Evolutionary conservation across 1,140 invertebrate species (phyloP), one percentile per base, ranked within the genome.

Genomic region (Pachyrhynchus sulphureomaculatus): DNA sequence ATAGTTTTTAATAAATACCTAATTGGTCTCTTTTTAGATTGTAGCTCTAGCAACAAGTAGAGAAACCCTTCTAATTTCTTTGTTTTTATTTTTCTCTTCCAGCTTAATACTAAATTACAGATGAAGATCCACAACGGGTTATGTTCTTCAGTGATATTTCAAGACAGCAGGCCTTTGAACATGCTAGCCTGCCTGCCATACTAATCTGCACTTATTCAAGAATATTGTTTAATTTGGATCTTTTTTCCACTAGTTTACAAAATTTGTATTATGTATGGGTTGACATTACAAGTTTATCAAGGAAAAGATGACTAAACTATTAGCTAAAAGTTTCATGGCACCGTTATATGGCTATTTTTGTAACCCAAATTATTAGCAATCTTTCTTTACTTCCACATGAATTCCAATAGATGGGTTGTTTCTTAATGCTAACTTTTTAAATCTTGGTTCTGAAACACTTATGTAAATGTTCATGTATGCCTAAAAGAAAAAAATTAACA

Each of bases 51-150:
- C 41, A 13, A 15, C n/a, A 45, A 56, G 41, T 58, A 23, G 4
- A 51, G 37, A 42, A 70, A 57, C 62, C 23, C 36, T 57, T 73
- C 74, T 75, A 75, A 75, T 75, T 33, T 41, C 8, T 48, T 62
- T 72, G 62, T 75, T 74, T 65, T 71, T 68, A 68, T 73, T 74
- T 73, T 67, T 74, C 69, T 75, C 68, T 75, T 75, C 60, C 74
- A 75, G 74, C 72, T 65, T 56, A 70, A 71, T n/a, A n/a, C n/a
- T 69, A 70, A 54, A 68, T 61, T 61, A 59, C 18, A 53, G 39
- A 55, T 53, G 56, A 62, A 55, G 48, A 55, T 34, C 36, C 51
- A 53, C 26, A 26, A 42, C 47, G 21, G 20, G 20, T 32, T 6
- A 33, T 17, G 15, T 13, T 15, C 39, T 41, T 33, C 45, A 57